Evolutionary conservation across 2,113 vertebrate genomes (phyloP), one percentile per base, ranked within the genome.

Genomic region (Pantherophis guttatus): DNA sequence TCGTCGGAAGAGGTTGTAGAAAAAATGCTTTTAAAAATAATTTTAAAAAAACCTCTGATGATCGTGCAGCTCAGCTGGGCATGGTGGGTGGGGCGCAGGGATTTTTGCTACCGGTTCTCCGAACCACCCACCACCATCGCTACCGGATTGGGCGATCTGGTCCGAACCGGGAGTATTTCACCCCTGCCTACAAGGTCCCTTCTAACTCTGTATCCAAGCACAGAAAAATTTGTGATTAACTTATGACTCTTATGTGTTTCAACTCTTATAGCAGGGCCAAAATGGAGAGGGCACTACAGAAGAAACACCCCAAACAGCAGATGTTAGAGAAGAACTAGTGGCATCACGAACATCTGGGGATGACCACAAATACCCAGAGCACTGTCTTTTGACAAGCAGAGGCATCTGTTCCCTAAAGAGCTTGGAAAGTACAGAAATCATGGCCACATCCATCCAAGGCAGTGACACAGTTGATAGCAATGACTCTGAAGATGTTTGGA

Each of bases 371-470:
- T 11, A 44, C 9, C 86, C 86, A 5, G 17, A 4, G 0, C 0
- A 23, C 21, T 19, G 4, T 48, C 10, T 29, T 17, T 39, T 86
- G 12, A 5, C 7, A 2, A 39, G 0, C 48, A 26, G 4, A 2
- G 4, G 21, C 48, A 10, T 6, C 44, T 86, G 1, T 7, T 6
- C 1, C 11, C 8, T 1, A 21, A 23, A 7, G 55, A 10, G 1
- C 19, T 17, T 17, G 2, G 9, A 15, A 11, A n/a, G 19, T 1
- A 29, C 8, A 0, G 10, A 29, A 1, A 15, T 3, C 0, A 0
- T 24, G 50, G 54, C 24, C 8, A 13, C 24, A 24, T 19, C 3
- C 1, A 81, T 92, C 62, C 9, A 21, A 50, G 75, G 12, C 33
- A n/a, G n/a, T 7, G 44, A 23, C 8, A 0, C 52, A 65, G 1